Conservation (phyloP, 1,140 invertebrate species). For the Rhizoglyphus robini region DNA sequence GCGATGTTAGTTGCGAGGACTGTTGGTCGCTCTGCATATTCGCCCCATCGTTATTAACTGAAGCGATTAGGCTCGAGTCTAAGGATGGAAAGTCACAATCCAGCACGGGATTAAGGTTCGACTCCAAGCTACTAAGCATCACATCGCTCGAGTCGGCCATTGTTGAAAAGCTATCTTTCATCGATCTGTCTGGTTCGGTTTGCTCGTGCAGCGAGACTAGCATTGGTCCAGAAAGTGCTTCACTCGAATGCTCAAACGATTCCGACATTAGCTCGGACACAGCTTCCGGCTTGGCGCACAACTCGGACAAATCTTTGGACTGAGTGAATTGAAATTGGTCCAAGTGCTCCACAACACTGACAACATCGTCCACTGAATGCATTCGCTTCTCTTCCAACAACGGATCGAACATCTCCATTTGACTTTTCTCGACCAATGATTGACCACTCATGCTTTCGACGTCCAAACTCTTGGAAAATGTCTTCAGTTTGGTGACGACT, state of each 20-base stretch:
- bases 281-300: neutral
- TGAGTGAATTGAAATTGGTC: neutral
- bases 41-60: neutral
- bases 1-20: neutral
- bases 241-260: neutral
- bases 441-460: neutral
- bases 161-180: neutral
- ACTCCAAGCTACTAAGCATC: constrained; percentile 11
- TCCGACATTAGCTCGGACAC: neutral
- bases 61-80: neutral
- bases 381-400: neutral
- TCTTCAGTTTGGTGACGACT: neutral
- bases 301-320: neutral
- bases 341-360: neutral
- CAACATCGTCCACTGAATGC: neutral
- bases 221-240: neutral
- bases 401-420: neutral
- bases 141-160: neutral
- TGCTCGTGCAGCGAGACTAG: neutral
- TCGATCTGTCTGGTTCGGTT: neutral
- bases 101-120: constrained; percentile 5
- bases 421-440: neutral
- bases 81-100: constrained; percentile 12
- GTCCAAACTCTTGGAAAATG: neutral
- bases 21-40: neutral